These are phyloP conservation scores for Elanoides forficatus DNA, from an alignment of 2,113 vertebrate species.

Conservation along the genomic window DNA sequence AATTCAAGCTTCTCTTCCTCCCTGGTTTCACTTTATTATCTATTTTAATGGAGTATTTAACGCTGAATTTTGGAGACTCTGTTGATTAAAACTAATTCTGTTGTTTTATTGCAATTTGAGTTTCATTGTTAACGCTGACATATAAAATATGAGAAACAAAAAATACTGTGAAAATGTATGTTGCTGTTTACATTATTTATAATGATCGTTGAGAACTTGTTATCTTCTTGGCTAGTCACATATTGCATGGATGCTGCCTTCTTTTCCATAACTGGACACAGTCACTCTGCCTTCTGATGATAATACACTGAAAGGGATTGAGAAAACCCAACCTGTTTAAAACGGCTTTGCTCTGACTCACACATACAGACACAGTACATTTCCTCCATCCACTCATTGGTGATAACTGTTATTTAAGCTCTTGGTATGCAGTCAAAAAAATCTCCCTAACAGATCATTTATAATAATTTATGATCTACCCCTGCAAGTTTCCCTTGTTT, in stretches of 20 bases:
- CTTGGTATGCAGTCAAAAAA: not conserved
- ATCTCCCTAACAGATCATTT: not conserved
- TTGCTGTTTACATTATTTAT: not conserved
- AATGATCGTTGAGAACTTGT: not conserved
- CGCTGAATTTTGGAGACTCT: not conserved
- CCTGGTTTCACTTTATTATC: not conserved
- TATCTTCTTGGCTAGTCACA: not conserved
- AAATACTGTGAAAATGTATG: not conserved
- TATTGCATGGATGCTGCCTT: not conserved
- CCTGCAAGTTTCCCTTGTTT: not conserved
- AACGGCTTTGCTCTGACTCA: not conserved
- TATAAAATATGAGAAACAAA: not conserved
- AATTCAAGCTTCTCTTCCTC: not conserved
- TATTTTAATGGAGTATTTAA: not conserved
- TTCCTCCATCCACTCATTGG: not conserved
- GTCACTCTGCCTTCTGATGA: not conserved
- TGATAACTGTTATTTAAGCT: not conserved
- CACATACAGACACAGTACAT: not conserved
- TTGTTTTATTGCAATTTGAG: not conserved
- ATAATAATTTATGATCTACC: not conserved
- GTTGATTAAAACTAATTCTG: not conserved
- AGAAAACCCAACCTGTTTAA: not conserved
- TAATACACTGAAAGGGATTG: not conserved
- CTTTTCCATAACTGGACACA: not conserved
- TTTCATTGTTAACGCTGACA: not conserved